phyloP scores from a whole-genome alignment of 1,140 invertebrate genomes.

The Nasonia giraulti region DNA sequence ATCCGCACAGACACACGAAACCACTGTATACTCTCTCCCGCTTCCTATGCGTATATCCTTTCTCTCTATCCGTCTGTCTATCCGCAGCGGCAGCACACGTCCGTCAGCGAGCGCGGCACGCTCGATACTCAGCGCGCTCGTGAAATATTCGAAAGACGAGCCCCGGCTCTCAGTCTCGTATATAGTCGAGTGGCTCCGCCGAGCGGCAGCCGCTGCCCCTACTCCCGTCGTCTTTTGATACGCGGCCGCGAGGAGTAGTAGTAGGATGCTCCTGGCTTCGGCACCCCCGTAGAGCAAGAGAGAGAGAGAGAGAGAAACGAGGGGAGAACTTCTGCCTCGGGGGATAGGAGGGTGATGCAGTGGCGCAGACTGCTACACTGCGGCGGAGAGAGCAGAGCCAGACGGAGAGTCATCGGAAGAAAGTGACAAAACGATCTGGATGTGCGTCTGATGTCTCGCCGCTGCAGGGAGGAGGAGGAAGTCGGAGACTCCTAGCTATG shows the following conservation, averaged over 20 bases:
- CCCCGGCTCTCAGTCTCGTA: background rate
- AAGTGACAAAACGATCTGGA: slow-evolving; percentile 16
- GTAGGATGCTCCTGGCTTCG: background rate
- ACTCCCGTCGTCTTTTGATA: slow-evolving; percentile 4
- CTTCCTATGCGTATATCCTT: background rate
- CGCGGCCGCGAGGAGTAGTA: background rate
- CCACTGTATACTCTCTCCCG: background rate
- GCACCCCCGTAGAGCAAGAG: slow-evolving; percentile 25
- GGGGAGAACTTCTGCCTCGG: slow-evolving; percentile 54
- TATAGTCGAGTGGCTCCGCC: slow-evolving; percentile 1
- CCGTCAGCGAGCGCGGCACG: slow-evolving; percentile 12
- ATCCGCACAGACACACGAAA: background rate
- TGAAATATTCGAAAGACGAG: slow-evolving; percentile 24
- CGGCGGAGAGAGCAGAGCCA: background rate
- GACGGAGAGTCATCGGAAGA: slow-evolving; percentile 8
- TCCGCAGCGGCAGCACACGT: background rate
- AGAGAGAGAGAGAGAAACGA: slow-evolving; percentile 34
- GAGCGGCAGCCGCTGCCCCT: background rate
- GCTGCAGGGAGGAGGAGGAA: background rate
- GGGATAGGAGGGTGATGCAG: slow-evolving; percentile 29
- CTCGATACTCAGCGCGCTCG: slow-evolving; percentile 10
- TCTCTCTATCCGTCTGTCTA: background rate
- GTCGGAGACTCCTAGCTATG: background rate
- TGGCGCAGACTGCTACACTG: background rate
- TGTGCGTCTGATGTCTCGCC: no score